A percentile compares a stretch with the other conserved stretches of the same genome.
phyloP scores from a whole-genome alignment of 2,888 invertebrate genomes.

The Amphipyra berbera region DNA sequence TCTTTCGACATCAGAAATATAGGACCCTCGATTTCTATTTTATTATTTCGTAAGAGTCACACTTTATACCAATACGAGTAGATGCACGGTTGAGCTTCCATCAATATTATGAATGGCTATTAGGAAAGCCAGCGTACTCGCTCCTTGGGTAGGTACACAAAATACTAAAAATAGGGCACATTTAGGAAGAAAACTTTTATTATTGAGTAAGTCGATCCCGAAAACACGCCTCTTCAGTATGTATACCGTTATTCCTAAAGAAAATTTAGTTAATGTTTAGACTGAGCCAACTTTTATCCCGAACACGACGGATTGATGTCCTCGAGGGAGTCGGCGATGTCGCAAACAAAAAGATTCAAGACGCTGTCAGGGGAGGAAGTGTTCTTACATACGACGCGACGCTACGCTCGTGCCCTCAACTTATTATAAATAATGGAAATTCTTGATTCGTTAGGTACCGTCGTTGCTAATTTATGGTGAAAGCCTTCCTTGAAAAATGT shows the following conservation, averaged over 20 bases:
- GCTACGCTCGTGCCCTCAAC: constrained; percentile 33
- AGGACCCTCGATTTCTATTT: constrained; percentile 38
- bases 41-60: constrained; percentile 32
- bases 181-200: constrained; percentile 29
- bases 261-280: constrained; percentile 66
- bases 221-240: constrained; percentile 43
- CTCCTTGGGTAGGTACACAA: constrained; percentile 16
- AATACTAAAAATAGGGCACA: constrained; percentile 40
- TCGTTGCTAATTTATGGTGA: constrained; percentile 54
- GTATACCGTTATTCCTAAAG: constrained; percentile 44
- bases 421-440: constrained; percentile 58
- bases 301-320: constrained; percentile 67
- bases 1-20: constrained; percentile 13
- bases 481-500: constrained; percentile 52
- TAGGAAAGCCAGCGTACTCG: constrained; percentile 19
- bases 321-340: constrained; percentile 60
- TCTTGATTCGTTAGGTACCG: constrained; percentile 55
- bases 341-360: constrained; percentile 70
- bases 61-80: constrained; percentile 7
- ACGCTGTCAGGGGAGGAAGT: constrained; percentile 65
- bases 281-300: constrained; percentile 65
- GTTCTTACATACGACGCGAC: constrained; percentile 53
- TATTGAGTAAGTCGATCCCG: constrained; percentile 22
- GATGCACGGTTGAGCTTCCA: constrained; percentile 35
- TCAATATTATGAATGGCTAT: constrained; percentile 49